Conservation (phyloP, 2,888 invertebrate genomes). For the Drosophila monieri region DNA sequence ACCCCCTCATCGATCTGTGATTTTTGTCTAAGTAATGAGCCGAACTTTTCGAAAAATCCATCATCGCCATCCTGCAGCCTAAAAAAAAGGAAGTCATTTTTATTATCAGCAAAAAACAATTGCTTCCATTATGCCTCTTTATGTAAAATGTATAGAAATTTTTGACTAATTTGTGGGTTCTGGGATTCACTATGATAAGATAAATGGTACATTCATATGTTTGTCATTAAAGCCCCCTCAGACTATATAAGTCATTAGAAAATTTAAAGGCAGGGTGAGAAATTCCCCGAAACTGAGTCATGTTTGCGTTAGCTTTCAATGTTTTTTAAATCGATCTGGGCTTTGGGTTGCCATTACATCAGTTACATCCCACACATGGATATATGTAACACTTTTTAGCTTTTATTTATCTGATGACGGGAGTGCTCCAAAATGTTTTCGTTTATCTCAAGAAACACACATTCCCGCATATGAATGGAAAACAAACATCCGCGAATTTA, state of each 20-base stretch:
- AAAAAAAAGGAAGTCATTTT: neutral
- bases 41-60: conserved; percentile 93
- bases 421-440: conserved; percentile 21
- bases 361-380: conserved; percentile 20
- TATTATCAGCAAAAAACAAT: neutral
- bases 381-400: conserved; percentile 13
- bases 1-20: conserved; percentile 85
- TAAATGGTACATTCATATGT: neutral
- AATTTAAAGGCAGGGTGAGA: conserved; percentile 5
- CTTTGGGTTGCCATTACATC: conserved; percentile 16
- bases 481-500: conserved; percentile 16
- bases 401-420: conserved; percentile 26
- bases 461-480: conserved; percentile 3
- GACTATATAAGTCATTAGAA: conserved; percentile 1
- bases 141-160: neutral
- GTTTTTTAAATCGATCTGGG: conserved; percentile 27
- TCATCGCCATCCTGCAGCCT: conserved; percentile 91
- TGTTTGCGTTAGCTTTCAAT: conserved; percentile 2
- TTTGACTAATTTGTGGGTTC: neutral
- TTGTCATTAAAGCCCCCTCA: conserved; percentile 3
- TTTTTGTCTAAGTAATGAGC: conserved; percentile 88
- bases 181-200: neutral
- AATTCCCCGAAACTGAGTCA: conserved; percentile 24
- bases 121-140: neutral
- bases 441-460: conserved; percentile 19